Base-by-base conservation (phyloP, 1,140 invertebrate species). In the Heliconius hewitsoni region DNA sequence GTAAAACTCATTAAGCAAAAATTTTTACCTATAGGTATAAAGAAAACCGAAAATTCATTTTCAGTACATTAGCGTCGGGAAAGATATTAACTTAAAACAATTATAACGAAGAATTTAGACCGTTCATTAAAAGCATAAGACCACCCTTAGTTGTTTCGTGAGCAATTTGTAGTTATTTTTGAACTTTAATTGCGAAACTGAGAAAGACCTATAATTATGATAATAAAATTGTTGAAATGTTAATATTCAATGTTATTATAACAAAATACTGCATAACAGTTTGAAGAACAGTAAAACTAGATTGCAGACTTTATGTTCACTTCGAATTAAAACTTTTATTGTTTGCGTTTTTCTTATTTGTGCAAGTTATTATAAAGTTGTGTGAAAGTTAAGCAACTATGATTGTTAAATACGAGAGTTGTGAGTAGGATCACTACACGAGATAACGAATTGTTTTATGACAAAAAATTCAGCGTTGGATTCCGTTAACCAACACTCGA, bases 101-200 rank as follows among this genome's bases (percentile, higher is more conserved):
- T 81, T 73, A 74, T 77, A 77, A 77, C 50, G 79, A 81, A 81
- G 75, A 71, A 72, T 77, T 76, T 74, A 81, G 76, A 77, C 76
- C 57, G 52, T 76, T 76, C 74, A 66, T 76, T 76, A 60, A 76
- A 55, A 42, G 42, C 76, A 73, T 77, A 74, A 77, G 34, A 71
- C 73, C 60, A 37, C 55, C 78, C 42, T 66, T 50, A 60, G 71
- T 71, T 79, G 79, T 71, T 81, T 71, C 79, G 75, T 74, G 79
- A 42, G 71, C 72, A 81, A 81, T 76, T 81, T 81, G 73, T 74
- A 60, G 73, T 73, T 76, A 77, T 81, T 81, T 77, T 74, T 57
- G 75, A 77, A 73, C 42, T 81, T 81, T 77, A 81, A 81, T 81
- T 77, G 70, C 80, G 73, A 57, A 76, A 70, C 60, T 46, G 75